Base-by-base conservation (phyloP, 2,797 vertebrate genomes). In the Thripadectes ignobilis region DNA sequence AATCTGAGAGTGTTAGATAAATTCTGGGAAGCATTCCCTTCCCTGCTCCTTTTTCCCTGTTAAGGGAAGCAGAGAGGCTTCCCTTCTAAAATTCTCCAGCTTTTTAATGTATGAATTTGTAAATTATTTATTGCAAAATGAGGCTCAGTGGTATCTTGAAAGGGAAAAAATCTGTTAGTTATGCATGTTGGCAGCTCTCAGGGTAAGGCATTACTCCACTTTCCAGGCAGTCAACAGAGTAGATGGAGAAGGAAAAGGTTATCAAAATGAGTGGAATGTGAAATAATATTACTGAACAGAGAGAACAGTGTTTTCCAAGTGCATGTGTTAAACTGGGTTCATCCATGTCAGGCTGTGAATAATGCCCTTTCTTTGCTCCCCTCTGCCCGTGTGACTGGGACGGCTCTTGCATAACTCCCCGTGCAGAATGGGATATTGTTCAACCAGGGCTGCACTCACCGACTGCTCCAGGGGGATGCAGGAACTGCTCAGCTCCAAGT, bases 191-290 rank as follows among this genome's bases (percentile, higher is more conserved):
- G n/a, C 41, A 63, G 30, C 67, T 90, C 85, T 86, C 71, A 36
- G 89, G 84, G 91, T 63, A 75, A 55, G 41, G 65, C 81, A 52
- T 80, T 17, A 46, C 46, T 76, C 22, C 16, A 24, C 55, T 91
- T 73, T 91, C 14, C 59, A 59, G 76, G 36, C 61, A 75, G 78
- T 43, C 66, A 59, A 59, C 3, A 7, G 51, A 27, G 71, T 69
- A 71, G 88, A 77, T 59, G 87, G 67, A 52, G 83, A 95, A 97
- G 86, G 92, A 96, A 95, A 94, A 97, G 97, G 96, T 97, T 98
- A 98, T 98, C 97, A 97, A 97, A 97, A 97, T 72, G 95, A 95
- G 73, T 93, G 96, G 97, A 97, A 98, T 97, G 97, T 97, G 96
- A 71, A 96, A 96, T 97, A 96, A 97, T 97, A 94, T 97, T 96